These are phyloP conservation scores for Nerophis lumbriciformis DNA, from an alignment of 2,113 vertebrate species.

Conservation along the genomic window DNA sequence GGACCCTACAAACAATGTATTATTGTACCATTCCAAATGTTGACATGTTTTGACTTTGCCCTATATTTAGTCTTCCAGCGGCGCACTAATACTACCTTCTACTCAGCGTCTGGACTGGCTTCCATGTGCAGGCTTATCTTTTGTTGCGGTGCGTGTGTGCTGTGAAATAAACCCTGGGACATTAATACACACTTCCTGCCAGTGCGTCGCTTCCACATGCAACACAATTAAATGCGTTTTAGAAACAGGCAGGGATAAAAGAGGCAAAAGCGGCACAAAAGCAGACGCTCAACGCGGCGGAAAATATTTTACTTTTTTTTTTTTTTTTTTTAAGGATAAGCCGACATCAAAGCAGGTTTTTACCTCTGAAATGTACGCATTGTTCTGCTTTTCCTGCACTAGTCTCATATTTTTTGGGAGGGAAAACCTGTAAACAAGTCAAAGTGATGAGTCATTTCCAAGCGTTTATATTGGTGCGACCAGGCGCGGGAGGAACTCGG, in stretches of 20 bases:
- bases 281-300: constrained; percentile 19
- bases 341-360: constrained; percentile 52
- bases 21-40: too few relatives aligned
- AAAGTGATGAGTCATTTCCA: neutral
- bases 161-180: neutral
- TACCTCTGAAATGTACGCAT: constrained; percentile 17
- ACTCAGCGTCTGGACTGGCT: too few relatives aligned
- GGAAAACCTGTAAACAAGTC: neutral
- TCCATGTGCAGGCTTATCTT: too few relatives aligned
- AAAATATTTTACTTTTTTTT: neutral
- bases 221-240: constrained; percentile 15
- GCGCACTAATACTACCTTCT: too few relatives aligned
- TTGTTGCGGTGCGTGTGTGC: too few relatives aligned
- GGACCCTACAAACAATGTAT: too few relatives aligned
- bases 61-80: too few relatives aligned
- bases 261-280: constrained; percentile 8
- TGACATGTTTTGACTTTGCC: too few relatives aligned
- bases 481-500: constrained; percentile 10
- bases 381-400: neutral
- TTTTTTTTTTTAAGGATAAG: constrained; percentile 43
- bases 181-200: neutral
- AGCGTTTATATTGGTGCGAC: constrained; percentile 2
- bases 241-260: constrained; percentile 3
- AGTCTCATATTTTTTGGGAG: too few relatives aligned
- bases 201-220: constrained; percentile 13